Evolutionary conservation across 2,113 vertebrate genomes (phyloP).

Genomic region (Paradoxurus hermaphroditus): DNA sequence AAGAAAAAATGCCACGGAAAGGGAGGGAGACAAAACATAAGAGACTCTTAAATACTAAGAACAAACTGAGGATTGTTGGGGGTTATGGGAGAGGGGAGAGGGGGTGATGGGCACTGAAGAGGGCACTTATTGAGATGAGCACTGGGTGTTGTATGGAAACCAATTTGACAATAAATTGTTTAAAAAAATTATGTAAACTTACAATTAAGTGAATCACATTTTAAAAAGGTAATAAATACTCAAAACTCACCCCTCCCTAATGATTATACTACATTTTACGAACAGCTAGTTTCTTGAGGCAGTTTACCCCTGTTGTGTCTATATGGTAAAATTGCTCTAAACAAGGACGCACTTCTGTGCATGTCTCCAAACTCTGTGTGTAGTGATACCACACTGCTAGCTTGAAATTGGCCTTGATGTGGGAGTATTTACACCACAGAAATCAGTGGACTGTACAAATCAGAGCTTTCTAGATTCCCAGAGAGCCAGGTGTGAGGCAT

Average conservation of each 20-base stretch:
- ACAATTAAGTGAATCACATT: neutral
- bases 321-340: no score
- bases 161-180: no score
- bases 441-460: neutral
- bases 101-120: no score
- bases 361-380: neutral
- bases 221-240: neutral
- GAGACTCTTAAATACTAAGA: no score
- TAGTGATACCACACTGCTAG: neutral
- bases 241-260: neutral
- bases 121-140: no score
- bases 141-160: no score
- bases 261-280: neutral
- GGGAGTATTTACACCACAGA: neutral
- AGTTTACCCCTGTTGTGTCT: no score
- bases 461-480: neutral
- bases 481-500: neutral
- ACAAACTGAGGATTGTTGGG: no score
- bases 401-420: neutral
- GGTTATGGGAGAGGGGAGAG: no score
- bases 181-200: neutral
- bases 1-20: no score
- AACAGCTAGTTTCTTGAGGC: no score
- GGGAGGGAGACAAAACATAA: no score
- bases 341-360: accelerated